Percentiles rank a stretch among this genome's conserved stretches.
Conservation (phyloP, 2,888 invertebrate genomes). For the Eristalinus aeneus region DNA sequence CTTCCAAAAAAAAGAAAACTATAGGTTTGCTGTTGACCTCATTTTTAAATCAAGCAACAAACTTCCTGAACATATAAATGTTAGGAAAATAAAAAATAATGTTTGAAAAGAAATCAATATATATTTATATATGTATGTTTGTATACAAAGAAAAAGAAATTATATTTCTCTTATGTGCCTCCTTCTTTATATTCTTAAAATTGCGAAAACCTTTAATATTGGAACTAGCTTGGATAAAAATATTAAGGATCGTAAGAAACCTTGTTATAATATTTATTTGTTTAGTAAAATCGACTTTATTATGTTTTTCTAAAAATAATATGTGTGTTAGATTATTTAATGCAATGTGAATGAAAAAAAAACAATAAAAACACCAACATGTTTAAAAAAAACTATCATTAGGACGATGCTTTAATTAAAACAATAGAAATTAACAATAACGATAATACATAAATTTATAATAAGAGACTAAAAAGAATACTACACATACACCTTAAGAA, state of each 20-base stretch:
- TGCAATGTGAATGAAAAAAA: background rate
- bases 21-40: background rate
- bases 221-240: constrained; percentile 38
- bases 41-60: background rate
- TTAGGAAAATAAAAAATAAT: background rate
- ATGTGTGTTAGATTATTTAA: constrained; percentile 40
- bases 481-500: constrained; percentile 57
- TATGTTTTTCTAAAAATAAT: constrained; percentile 33
- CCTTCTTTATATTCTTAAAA: constrained; percentile 57
- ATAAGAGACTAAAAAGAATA: constrained; percentile 41
- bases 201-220: constrained; percentile 37
- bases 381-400: constrained; percentile 60
- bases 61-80: background rate
- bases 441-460: constrained; percentile 30
- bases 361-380: constrained; percentile 55
- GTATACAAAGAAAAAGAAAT: constrained; percentile 30
- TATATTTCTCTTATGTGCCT: constrained; percentile 68
- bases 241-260: constrained; percentile 26
- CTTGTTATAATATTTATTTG: constrained; percentile 57
- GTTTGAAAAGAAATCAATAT: constrained; percentile 23
- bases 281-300: constrained; percentile 44
- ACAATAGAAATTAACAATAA: constrained; percentile 54
- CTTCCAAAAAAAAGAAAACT: background rate
- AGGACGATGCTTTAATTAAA: constrained; percentile 68
- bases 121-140: constrained; percentile 2